Conservation (phyloP, 92 coral and sea anemone species). For the Nematostella vectensis region DNA sequence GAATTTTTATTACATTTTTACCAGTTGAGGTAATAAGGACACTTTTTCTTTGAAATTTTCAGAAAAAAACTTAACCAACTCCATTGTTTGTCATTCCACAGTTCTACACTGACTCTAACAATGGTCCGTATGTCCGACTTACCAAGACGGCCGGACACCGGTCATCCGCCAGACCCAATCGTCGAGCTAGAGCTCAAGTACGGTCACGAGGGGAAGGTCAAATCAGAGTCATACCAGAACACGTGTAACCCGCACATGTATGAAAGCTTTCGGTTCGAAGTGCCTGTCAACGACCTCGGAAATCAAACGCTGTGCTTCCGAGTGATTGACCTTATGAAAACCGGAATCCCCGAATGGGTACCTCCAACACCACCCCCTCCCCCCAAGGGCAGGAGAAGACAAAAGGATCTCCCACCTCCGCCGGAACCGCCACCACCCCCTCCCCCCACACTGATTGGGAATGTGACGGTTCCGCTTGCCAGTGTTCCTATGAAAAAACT, state of each 20-base stretch:
- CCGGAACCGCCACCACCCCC: conserved; percentile 57
- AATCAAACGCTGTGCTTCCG: conserved; percentile 84
- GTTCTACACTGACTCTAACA: conserved; percentile 77
- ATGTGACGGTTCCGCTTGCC: conserved; percentile 71
- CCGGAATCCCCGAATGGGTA: conserved; percentile 50
- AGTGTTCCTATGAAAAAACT: conserved; percentile 86
- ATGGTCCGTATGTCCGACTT: conserved; percentile 81
- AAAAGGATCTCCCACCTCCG: conserved; percentile 40
- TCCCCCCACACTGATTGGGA: conserved; percentile 66
- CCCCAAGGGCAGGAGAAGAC: conserved; percentile 21
- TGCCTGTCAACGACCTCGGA: conserved; percentile 86
- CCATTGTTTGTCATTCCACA: conserved; percentile 11
- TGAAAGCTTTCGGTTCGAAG: conserved; percentile 92
- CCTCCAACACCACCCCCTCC: conserved; percentile 47
- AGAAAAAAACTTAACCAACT: too few species aligned
- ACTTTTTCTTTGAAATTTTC: too few species aligned
- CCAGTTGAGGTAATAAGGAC: conserved; percentile 37
- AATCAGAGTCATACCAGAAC: conserved; percentile 70
- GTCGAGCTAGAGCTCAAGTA: conserved; percentile 76
- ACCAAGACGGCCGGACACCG: conserved; percentile 67
- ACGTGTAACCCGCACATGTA: conserved; percentile 83
- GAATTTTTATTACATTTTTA: conserved; percentile 77
- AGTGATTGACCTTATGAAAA: conserved; percentile 79
- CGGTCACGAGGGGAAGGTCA: conserved; percentile 74
- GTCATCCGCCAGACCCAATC: conserved; percentile 70